Conservation (phyloP, 2,113 vertebrate genomes). For the Nerophis lumbriciformis region DNA sequence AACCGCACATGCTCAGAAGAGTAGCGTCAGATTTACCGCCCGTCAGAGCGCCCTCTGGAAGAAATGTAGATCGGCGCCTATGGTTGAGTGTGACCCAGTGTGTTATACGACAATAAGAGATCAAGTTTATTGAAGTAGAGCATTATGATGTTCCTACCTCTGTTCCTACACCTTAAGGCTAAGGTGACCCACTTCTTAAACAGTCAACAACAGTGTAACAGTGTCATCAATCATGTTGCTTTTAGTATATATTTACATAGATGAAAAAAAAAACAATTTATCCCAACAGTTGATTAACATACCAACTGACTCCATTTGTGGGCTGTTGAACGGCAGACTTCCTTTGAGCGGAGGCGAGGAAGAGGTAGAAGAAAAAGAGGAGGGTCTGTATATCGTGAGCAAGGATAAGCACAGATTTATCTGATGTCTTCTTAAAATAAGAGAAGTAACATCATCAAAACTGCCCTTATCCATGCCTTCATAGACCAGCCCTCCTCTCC, state of each 20-base stretch:
- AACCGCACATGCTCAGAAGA: too few relatives aligned
- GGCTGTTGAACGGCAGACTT: slow-evolving; percentile 56
- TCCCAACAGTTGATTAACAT: slow-evolving; percentile 46
- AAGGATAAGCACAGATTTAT: slow-evolving; percentile 83
- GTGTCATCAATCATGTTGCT: slow-evolving; percentile 21
- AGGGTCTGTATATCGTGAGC: slow-evolving; percentile 70
- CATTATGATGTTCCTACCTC: slow-evolving; percentile 31
- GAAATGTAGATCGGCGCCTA: too few relatives aligned
- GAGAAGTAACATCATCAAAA: slow-evolving; percentile 85
- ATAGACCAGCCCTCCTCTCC: slow-evolving; percentile 64
- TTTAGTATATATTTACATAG: not conserved
- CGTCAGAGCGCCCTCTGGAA: too few relatives aligned
- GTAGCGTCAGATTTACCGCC: too few relatives aligned
- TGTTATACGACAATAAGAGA: slow-evolving; percentile 53
- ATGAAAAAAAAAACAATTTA: slow-evolving; percentile 30
- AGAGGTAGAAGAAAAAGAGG: slow-evolving; percentile 57
- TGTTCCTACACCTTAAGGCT: slow-evolving; percentile 14
- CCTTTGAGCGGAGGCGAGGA: slow-evolving; percentile 59
- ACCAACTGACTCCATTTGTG: slow-evolving; percentile 47
- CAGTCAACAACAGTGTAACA: slow-evolving; percentile 40
- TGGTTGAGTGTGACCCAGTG: slow-evolving; percentile 43
- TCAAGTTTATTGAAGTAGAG: slow-evolving; percentile 47
- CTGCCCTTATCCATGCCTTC: slow-evolving; percentile 78
- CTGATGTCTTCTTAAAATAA: slow-evolving; percentile 82
- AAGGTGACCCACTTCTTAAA: slow-evolving; percentile 15